These are phyloP conservation scores for Hydropsyche tenuis DNA, from an alignment of 1,140 invertebrate species.

Conservation along the genomic window DNA sequence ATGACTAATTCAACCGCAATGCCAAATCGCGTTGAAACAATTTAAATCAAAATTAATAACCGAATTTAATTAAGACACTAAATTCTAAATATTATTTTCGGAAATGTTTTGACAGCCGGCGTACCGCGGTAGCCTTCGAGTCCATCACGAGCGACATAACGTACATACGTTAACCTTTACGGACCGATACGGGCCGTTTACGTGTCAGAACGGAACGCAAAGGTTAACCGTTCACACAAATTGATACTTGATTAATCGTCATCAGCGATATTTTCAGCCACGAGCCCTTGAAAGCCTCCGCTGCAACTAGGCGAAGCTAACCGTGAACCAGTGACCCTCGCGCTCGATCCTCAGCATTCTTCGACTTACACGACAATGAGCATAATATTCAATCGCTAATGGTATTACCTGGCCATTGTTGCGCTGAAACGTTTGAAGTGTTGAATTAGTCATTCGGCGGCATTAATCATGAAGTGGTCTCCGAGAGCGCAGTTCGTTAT, in stretches of 20 bases:
- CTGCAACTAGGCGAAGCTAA: conserved; percentile 8
- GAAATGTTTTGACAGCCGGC: too few species aligned
- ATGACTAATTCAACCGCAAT: too few species aligned
- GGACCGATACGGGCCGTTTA: background rate
- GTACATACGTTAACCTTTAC: background rate
- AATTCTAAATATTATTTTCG: too few species aligned
- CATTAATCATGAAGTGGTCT: conserved; percentile 6
- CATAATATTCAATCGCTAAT: conserved; percentile 6
- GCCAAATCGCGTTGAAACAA: too few species aligned
- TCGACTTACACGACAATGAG: background rate
- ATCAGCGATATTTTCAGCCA: background rate
- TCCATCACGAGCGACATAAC: background rate
- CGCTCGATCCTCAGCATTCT: conserved; percentile 26
- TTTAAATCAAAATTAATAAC: too few species aligned
- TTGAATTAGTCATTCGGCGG: background rate
- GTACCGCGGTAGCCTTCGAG: background rate
- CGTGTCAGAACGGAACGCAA: background rate
- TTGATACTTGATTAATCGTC: background rate
- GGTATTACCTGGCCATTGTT: background rate
- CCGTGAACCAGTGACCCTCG: conserved; percentile 37
- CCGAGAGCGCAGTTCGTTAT: background rate
- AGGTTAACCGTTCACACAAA: background rate
- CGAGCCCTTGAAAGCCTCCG: conserved; percentile 10
- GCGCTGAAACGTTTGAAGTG: background rate
- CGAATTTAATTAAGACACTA: too few species aligned